Evolutionary conservation across 2,888 invertebrate species (phyloP).

Genomic region (Podabrus alpinus): DNA sequence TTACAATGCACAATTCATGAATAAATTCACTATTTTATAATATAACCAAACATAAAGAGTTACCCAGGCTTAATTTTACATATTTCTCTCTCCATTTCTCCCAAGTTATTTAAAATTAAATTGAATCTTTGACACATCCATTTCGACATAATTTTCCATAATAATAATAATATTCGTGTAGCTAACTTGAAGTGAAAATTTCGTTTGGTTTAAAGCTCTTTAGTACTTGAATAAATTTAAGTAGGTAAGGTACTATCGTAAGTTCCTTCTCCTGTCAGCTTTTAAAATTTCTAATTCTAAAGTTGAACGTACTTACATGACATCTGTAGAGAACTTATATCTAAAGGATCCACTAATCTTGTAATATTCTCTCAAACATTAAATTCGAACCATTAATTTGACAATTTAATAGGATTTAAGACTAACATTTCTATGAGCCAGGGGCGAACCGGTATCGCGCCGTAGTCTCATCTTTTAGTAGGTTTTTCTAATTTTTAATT

Average conservation of each 20-base stretch:
- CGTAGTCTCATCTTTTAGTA: no score
- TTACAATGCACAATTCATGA: not conserved
- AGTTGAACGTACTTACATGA: constrained; percentile 24
- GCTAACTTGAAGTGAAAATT: not conserved
- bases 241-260: constrained; percentile 2
- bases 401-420: not conserved
- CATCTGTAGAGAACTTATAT: constrained; percentile 21
- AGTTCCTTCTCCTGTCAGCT: constrained; percentile 20
- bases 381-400: not conserved
- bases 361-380: constrained; percentile 4
- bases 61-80: not conserved
- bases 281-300: constrained; percentile 28
- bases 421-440: not conserved
- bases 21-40: not conserved
- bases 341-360: constrained; percentile 24
- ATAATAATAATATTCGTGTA: not conserved
- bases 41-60: not conserved
- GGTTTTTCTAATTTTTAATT: no score
- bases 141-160: not conserved
- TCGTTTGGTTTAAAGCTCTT: not conserved
- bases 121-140: not conserved
- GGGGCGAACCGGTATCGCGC: no score
- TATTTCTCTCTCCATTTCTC: not conserved
- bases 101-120: not conserved
- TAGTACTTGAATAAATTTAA: constrained; percentile 7